A percentile compares a stretch with the other conserved stretches of the same genome.
Conservation (phyloP, 2,113 vertebrate species). For the Polypterus bichir region DNA sequence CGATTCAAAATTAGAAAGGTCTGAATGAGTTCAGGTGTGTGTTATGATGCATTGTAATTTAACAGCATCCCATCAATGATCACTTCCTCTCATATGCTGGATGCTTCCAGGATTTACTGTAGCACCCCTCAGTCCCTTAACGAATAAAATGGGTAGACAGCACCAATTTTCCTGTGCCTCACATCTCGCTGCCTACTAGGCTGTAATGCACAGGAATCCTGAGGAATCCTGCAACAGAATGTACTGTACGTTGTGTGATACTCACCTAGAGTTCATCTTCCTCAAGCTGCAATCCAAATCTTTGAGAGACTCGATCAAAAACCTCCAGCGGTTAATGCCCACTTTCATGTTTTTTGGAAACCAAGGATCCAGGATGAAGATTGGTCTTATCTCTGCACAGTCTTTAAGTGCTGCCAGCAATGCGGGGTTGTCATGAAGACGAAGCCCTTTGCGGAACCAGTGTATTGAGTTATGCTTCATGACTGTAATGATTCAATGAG, state of each 20-base stretch:
- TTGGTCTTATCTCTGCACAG: slow-evolving; percentile 39
- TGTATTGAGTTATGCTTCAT: slow-evolving; percentile 45
- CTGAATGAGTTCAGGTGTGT: no score
- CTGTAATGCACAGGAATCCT: no score
- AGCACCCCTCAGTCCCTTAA: no score
- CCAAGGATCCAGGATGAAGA: slow-evolving; percentile 47
- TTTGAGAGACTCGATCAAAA: slow-evolving; percentile 37
- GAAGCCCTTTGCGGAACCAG: slow-evolving; percentile 55
- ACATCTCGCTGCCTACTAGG: no score
- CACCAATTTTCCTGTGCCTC: no score
- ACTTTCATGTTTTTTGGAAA: slow-evolving; percentile 24
- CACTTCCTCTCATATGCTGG: no score
- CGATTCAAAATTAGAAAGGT: no score
- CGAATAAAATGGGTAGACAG: no score
- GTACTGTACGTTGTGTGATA: background rate
- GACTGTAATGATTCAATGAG: background rate
- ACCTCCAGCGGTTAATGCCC: slow-evolving; percentile 33
- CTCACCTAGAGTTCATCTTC: slow-evolving; percentile 44
- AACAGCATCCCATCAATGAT: no score
- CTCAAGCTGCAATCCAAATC: slow-evolving; percentile 48
- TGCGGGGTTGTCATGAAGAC: slow-evolving; percentile 48
- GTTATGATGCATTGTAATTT: no score
- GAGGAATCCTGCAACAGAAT: fast-evolving
- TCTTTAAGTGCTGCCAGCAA: slow-evolving; percentile 35
- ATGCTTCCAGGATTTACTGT: no score